Conservation (phyloP, 2,113 vertebrate species). For the Amphiprion percula region DNA sequence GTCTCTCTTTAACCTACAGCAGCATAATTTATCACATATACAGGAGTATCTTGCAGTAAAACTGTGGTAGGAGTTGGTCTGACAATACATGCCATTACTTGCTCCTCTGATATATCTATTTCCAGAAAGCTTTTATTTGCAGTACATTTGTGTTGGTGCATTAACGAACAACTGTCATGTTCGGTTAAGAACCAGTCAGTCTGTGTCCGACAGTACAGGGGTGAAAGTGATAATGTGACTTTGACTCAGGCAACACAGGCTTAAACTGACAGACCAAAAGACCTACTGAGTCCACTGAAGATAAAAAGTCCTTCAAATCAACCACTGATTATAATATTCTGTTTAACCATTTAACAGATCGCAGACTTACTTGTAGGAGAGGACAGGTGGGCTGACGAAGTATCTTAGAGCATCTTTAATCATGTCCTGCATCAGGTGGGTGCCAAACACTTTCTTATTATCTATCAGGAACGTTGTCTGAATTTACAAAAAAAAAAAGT, state of each 20-base stretch:
- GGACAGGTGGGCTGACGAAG: constrained; percentile 98
- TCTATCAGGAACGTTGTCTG: constrained; percentile 98
- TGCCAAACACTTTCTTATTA: constrained; percentile 98
- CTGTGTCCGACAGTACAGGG: no score
- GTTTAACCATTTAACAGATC: not conserved
- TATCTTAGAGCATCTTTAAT: constrained; percentile 96
- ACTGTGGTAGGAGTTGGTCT: not conserved
- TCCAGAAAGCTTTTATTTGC: no score
- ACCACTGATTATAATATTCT: not conserved
- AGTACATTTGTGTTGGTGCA: no score
- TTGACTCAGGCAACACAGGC: no score
- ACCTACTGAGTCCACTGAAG: not conserved
- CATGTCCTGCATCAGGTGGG: constrained; percentile 99
- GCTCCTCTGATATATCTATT: no score
- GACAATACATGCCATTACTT: no score
- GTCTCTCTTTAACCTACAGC: not conserved
- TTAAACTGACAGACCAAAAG: not conserved
- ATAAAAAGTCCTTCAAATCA: not conserved
- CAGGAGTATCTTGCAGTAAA: not conserved
- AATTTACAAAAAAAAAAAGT: constrained; percentile 58
- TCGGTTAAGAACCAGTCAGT: no score
- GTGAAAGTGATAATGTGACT: no score
- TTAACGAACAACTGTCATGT: no score
- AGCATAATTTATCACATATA: not conserved
- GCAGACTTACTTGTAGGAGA: constrained; percentile 94